These are phyloP conservation scores for Leptocoma aspasia DNA, from an alignment of 2,113 vertebrate genomes.

Conservation along the genomic window DNA sequence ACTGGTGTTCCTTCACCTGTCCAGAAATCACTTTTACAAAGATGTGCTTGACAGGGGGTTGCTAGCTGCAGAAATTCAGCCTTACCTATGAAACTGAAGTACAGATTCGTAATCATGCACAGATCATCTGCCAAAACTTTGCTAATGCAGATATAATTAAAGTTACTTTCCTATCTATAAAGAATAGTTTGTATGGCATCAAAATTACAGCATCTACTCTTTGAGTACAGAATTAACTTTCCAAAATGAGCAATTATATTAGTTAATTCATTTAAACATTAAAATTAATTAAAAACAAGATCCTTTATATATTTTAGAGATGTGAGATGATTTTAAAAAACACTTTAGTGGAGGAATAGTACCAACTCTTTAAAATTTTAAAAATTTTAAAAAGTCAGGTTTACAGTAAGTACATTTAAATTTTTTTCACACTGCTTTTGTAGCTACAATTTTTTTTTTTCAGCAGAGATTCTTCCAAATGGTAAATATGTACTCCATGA, in stretches of 20 bases:
- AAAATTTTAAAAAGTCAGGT: not conserved
- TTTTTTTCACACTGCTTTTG: not conserved
- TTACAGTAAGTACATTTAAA: not conserved
- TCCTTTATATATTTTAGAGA: not conserved
- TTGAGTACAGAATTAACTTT: not conserved
- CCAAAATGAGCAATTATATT: not conserved
- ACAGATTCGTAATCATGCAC: not conserved
- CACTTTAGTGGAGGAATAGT: not conserved
- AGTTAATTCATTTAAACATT: not conserved
- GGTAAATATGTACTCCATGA: not conserved
- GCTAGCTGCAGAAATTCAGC: not conserved
- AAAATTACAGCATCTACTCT: not conserved
- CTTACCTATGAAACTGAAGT: not conserved
- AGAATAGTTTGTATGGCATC: not conserved
- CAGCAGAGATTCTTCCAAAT: not conserved
- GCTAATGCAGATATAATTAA: not conserved
- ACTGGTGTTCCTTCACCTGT: not conserved
- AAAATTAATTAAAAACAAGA: slow-evolving; percentile 6
- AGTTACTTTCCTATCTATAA: not conserved
- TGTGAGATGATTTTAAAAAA: not conserved
- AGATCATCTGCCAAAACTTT: not conserved
- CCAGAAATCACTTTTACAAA: not conserved
- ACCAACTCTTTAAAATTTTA: not conserved
- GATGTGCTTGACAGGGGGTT: not conserved
- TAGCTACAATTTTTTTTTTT: not conserved